Percentiles rank a stretch among this genome's conserved stretches.
Evolutionary conservation across 2,888 invertebrate species (phyloP).

Genomic region (Luperina nickerlii): DNA sequence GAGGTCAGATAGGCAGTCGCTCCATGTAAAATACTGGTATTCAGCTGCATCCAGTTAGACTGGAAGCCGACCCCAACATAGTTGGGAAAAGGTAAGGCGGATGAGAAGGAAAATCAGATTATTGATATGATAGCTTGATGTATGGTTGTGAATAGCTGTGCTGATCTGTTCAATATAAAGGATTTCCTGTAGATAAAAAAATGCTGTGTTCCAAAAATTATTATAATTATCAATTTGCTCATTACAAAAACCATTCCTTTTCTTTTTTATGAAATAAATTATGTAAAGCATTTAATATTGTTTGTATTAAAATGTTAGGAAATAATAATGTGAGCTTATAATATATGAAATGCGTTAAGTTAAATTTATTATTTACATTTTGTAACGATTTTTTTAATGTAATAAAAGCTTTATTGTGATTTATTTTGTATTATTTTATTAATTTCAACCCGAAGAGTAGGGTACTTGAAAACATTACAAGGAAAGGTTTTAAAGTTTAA

Average conservation of each 20-base stretch:
- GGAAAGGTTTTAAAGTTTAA: neutral
- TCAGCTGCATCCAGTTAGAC: too few species aligned
- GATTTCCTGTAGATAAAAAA: conserved; percentile 7
- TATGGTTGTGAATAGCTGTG: neutral
- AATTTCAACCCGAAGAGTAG: neutral
- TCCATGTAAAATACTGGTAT: too few species aligned
- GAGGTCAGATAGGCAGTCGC: too few species aligned
- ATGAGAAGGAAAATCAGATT: too few species aligned
- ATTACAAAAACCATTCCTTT: conserved; percentile 55
- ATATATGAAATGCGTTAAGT: conserved; percentile 44
- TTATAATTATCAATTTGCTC: conserved; percentile 38
- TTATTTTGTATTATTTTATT: neutral
- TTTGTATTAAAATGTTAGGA: conserved; percentile 31
- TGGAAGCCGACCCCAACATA: too few species aligned
- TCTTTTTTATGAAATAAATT: conserved; percentile 25
- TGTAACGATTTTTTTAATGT: conserved; percentile 58
- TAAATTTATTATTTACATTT: conserved; percentile 62
- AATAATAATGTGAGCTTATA: conserved; percentile 59
- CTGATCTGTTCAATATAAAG: neutral
- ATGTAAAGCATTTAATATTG: conserved; percentile 4
- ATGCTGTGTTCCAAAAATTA: conserved; percentile 30
- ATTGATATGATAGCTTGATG: too few species aligned
- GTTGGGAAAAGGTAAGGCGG: too few species aligned
- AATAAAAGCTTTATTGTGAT: conserved; percentile 65
- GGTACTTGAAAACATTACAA: neutral